phyloP scores from a whole-genome alignment of 2,888 invertebrate species.

The Agonopterix subpropinquella region DNA sequence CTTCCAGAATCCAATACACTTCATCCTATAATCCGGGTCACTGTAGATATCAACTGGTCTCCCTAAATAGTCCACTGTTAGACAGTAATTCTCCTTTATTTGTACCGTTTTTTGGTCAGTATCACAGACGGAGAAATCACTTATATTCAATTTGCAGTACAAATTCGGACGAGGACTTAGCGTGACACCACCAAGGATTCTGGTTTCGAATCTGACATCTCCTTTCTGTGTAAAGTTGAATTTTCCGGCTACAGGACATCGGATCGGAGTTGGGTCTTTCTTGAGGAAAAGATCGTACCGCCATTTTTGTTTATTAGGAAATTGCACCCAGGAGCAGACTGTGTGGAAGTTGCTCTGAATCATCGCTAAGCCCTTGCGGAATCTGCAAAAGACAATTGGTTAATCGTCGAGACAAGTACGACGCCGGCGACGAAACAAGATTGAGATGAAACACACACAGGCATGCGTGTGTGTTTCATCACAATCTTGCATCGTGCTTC shows the following conservation, averaged over 20 bases:
- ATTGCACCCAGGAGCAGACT: constrained; percentile 96
- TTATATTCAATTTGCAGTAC: constrained; percentile 94
- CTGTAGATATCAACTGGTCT: constrained; percentile 97
- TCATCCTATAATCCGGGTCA: constrained; percentile 97
- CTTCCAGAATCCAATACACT: constrained; percentile 98
- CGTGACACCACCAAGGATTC: constrained; percentile 97
- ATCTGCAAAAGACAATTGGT: constrained; percentile 65
- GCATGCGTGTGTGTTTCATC: too few relatives aligned
- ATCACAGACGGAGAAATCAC: constrained; percentile 97
- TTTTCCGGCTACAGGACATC: constrained; percentile 97
- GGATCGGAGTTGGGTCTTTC: constrained; percentile 92
- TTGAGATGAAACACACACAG: too few relatives aligned
- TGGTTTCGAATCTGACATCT: constrained; percentile 92
- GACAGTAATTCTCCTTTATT: constrained; percentile 96
- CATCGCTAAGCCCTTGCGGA: constrained; percentile 90
- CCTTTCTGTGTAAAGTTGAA: constrained; percentile 95
- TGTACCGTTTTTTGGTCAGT: constrained; percentile 95
- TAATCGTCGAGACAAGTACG: too few relatives aligned
- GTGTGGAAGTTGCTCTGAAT: constrained; percentile 94
- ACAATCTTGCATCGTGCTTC: too few relatives aligned
- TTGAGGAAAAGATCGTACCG: constrained; percentile 90
- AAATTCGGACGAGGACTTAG: constrained; percentile 94
- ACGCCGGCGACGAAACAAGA: too few relatives aligned
- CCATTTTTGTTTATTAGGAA: constrained; percentile 89
- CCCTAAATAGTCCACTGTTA: constrained; percentile 97